Conservation (phyloP, 2,888 invertebrate species). For the Acronicta psi region DNA sequence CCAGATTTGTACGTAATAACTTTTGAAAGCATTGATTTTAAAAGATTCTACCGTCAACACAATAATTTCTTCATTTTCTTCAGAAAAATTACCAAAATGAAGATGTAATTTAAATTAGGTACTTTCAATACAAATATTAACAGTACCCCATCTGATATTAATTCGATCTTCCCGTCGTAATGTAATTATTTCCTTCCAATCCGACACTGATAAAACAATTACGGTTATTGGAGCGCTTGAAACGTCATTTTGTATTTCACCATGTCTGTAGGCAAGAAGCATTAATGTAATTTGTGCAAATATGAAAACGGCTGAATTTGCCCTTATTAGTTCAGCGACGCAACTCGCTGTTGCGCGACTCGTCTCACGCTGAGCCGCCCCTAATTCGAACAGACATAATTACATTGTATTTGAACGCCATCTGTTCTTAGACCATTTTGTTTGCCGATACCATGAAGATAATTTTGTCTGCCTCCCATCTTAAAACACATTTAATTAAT, state of each 20-base stretch:
- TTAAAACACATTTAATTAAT: slow-evolving; percentile 37
- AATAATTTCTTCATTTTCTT: background rate
- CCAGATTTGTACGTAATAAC: background rate
- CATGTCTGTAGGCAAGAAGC: slow-evolving; percentile 75
- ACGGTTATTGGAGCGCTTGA: slow-evolving; percentile 57
- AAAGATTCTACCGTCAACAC: background rate
- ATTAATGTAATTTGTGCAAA: slow-evolving; percentile 84
- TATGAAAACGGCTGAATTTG: slow-evolving; percentile 80
- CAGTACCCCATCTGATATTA: slow-evolving; percentile 50
- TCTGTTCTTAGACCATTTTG: slow-evolving; percentile 58
- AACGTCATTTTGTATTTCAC: slow-evolving; percentile 64
- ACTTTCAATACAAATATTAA: slow-evolving; percentile 32
- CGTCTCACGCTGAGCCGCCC: slow-evolving; percentile 57
- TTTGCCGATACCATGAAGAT: slow-evolving; percentile 51
- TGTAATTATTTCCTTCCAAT: slow-evolving; percentile 53
- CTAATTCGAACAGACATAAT: slow-evolving; percentile 72
- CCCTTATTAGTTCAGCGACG: slow-evolving; percentile 79
- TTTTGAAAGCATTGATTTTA: background rate
- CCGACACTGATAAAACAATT: slow-evolving; percentile 55
- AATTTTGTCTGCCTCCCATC: slow-evolving; percentile 9
- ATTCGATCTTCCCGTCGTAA: slow-evolving; percentile 52
- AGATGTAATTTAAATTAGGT: slow-evolving; percentile 28
- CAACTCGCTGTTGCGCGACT: slow-evolving; percentile 67
- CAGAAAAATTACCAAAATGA: slow-evolving; percentile 9
- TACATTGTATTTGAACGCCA: slow-evolving; percentile 71